phyloP scores from a whole-genome alignment of 1,140 invertebrate species.

The Penaeus vannamei region DNA sequence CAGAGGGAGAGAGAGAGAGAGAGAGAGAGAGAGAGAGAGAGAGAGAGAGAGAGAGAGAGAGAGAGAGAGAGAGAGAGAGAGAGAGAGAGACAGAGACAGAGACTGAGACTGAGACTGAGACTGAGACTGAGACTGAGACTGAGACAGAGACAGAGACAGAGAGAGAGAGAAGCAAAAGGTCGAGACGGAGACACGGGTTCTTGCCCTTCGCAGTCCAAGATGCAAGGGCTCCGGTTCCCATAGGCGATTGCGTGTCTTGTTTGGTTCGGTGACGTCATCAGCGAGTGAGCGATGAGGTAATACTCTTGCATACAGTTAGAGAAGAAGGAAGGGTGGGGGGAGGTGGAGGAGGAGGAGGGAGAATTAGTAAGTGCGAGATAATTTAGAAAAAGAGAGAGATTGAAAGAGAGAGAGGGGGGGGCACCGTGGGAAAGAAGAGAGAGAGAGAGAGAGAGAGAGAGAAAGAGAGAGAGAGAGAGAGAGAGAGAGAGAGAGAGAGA shows the following conservation, averaged over 20 bases:
- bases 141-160: background rate
- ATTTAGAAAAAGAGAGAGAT: background rate
- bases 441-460: conserved; percentile 35
- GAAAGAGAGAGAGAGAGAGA: conserved; percentile 25
- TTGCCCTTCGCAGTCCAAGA: too few relatives aligned
- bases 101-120: background rate
- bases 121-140: background rate
- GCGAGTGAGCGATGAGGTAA: too few relatives aligned
- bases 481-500: conserved; percentile 4
- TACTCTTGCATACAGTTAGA: too few relatives aligned
- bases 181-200: background rate
- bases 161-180: background rate
- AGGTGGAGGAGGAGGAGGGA: background rate
- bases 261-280: too few relatives aligned
- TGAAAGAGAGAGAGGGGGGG: background rate
- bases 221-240: too few relatives aligned
- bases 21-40: too few relatives aligned
- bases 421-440: background rate
- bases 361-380: background rate
- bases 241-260: too few relatives aligned
- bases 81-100: background rate
- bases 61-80: background rate
- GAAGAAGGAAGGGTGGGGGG: background rate
- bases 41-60: too few relatives aligned
- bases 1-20: too few relatives aligned